phyloP scores from a whole-genome alignment of 2,888 invertebrate genomes.

The Agrochola litura region DNA sequence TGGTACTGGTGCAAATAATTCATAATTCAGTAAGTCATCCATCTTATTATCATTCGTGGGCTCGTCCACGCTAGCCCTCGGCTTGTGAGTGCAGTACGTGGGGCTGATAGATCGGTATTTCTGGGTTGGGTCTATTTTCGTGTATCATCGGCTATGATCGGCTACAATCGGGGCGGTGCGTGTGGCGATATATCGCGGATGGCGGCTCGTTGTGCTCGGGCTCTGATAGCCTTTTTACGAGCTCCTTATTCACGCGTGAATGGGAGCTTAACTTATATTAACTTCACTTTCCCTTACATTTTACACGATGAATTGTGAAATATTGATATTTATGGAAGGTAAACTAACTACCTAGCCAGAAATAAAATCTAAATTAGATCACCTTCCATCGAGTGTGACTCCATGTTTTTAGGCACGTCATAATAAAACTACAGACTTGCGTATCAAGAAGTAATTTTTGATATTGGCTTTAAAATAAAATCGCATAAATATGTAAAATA shows the following conservation, averaged over 20 bases:
- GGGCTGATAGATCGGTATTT: conserved; percentile 8
- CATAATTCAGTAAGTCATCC: conserved; percentile 19
- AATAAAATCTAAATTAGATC: not conserved
- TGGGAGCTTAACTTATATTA: conserved; percentile 3
- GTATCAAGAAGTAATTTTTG: not conserved
- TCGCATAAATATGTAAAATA: not conserved
- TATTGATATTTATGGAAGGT: not conserved
- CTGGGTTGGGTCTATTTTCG: conserved; percentile 11
- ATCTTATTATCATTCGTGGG: conserved; percentile 20
- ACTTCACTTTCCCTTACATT: not conserved
- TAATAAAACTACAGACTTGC: not conserved
- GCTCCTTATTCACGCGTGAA: conserved; percentile 24
- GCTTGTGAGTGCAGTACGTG: conserved; percentile 9
- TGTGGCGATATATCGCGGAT: conserved; percentile 12
- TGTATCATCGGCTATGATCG: conserved; percentile 12
- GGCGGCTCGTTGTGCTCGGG: not conserved
- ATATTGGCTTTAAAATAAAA: not conserved
- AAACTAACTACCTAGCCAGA: not conserved
- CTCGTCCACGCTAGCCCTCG: not conserved
- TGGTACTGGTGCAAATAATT: conserved; percentile 24
- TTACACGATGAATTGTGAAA: not conserved
- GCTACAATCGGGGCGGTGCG: conserved; percentile 22
- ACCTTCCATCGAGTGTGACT: not conserved
- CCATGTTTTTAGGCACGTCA: not conserved
- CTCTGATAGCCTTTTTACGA: conserved; percentile 17